phyloP scores from a whole-genome alignment of 1,140 invertebrate genomes.

The Ylistrum balloti region DNA sequence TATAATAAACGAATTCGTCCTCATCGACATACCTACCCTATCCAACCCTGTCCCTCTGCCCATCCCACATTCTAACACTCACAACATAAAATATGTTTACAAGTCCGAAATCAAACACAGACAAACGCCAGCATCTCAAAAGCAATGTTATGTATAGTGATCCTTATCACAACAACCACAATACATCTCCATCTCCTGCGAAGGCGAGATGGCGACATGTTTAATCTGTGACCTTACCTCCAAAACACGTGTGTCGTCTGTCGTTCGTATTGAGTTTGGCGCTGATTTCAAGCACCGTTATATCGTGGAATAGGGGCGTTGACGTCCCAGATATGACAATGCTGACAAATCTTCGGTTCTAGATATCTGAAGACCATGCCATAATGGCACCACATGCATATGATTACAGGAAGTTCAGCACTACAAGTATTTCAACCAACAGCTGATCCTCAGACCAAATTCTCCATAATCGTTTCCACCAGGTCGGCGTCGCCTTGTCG shows the following conservation, averaged over 20 bases:
- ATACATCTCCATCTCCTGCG: too few species aligned
- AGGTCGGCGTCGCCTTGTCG: constrained; percentile 16
- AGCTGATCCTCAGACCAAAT: neutral
- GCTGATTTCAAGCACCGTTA: neutral
- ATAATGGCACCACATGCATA: neutral
- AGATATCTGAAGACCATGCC: neutral
- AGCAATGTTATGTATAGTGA: too few species aligned
- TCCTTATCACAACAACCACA: too few species aligned
- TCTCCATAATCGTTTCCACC: neutral
- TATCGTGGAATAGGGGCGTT: too few species aligned
- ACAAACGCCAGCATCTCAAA: too few species aligned
- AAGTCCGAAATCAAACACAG: too few species aligned
- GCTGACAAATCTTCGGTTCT: neutral
- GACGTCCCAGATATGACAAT: neutral
- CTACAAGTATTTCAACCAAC: neutral
- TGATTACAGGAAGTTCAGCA: neutral
- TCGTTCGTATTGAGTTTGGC: neutral
- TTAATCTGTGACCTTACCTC: neutral
- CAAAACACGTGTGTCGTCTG: neutral
- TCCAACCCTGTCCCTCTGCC: too few species aligned
- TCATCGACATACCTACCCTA: too few species aligned
- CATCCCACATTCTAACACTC: too few species aligned
- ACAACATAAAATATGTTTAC: too few species aligned
- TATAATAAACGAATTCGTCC: too few species aligned
- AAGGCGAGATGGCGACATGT: too few species aligned